Evolutionary conservation across 2,888 invertebrate genomes (phyloP), one percentile per base, ranked within the genome.

Genomic region (Dromius quadrimaculatus): DNA sequence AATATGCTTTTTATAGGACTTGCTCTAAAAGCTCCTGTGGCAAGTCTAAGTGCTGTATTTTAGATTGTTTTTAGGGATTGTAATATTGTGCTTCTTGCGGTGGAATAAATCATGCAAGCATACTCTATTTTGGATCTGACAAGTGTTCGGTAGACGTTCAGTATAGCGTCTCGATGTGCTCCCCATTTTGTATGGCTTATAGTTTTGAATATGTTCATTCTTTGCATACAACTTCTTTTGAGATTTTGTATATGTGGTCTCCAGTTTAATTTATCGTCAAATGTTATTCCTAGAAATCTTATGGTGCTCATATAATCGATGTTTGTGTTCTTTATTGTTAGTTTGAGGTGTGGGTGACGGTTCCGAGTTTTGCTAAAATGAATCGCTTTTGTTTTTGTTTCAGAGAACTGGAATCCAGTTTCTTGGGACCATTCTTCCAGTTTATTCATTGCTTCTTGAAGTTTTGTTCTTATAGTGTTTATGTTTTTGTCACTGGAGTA

Each of bases 381-480:
- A 19, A 71, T 62, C 13, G 43, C 43, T 54, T 43, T 13, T 2
- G 71, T 69, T 62, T 74, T 71, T 4, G 34, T 59, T 2, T 43
- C 2, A 8, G 71, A 73, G 34, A 74, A 72, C 34, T 71, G 43
- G 22, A 74, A 71, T 5, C 71, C 74, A 0, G 61, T 61, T n/a
- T 19, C 45, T 13, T 54, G 22, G 0, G 71, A 34, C 59, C 32
- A 71, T 0, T 61, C 9, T n/a, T 36, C 38, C 3, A 72, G 11
- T 6, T 50, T 32, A 20, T 75, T 28, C 2, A 74, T 62, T 6
- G 70, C 36, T 15, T 59, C 2, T 41, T 74, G 71, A 9, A 73
- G 15, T 1, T 32, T 6, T 23, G 41, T 1, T 66, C 68, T 50
- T 2, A 32, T 50, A 1, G 57, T 41, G 62, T 62, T 65, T 8